Evolutionary conservation across 2,113 vertebrate genomes (phyloP).

Genomic region (Elephantulus edwardii): DNA sequence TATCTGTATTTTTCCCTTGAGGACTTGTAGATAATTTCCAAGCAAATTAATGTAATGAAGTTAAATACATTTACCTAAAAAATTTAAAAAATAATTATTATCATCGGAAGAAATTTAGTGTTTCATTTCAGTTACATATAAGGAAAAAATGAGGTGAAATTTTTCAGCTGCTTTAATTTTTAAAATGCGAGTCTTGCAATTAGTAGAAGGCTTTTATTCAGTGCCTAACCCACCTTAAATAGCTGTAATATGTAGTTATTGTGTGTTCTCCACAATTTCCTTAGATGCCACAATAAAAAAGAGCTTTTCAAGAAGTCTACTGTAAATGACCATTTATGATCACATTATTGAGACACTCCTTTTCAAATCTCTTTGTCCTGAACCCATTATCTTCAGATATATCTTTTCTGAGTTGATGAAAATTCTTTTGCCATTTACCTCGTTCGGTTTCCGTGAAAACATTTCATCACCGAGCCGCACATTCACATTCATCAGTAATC

Average conservation of each 20-base stretch:
- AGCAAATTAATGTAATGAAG: conserved; percentile 31
- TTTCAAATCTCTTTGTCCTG: conserved; percentile 71
- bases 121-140: conserved; percentile 36
- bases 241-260: conserved; percentile 47
- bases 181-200: conserved; percentile 41
- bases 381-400: conserved; percentile 70
- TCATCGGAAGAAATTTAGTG: background rate
- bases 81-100: background rate
- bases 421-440: conserved; percentile 73
- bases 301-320: conserved; percentile 64
- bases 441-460: conserved; percentile 71
- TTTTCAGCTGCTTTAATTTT: background rate
- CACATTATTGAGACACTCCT: conserved; percentile 61
- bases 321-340: conserved; percentile 65
- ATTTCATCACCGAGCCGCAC: conserved; percentile 68
- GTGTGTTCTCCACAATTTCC: conserved; percentile 49
- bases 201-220: conserved; percentile 39
- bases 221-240: background rate
- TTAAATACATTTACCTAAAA: background rate
- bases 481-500: conserved; percentile 74
- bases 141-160: background rate
- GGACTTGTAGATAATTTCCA: conserved; percentile 37
- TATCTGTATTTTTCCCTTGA: conserved; percentile 18
- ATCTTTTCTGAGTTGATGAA: conserved; percentile 74
- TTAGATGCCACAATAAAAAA: conserved; percentile 52